Conservation (phyloP, 2,888 invertebrate species). For the Cryptocephalus moraei region DNA sequence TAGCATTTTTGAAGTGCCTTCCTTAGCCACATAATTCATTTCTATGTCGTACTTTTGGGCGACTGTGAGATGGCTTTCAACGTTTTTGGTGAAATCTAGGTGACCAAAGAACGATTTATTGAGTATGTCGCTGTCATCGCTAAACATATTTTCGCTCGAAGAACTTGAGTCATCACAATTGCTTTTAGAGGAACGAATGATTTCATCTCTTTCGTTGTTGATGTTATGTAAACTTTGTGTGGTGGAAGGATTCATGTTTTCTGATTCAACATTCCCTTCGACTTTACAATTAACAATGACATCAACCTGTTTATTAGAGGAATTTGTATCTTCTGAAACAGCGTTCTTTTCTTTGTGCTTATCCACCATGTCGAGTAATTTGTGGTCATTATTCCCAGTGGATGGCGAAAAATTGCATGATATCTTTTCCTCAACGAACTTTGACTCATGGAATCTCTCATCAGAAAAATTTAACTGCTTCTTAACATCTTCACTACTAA, state of each 20-base stretch:
- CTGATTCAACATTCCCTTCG: too few species aligned
- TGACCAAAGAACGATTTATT: slow-evolving; percentile 11
- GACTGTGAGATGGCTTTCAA: slow-evolving; percentile 6
- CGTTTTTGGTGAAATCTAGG: not conserved
- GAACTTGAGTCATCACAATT: not conserved
- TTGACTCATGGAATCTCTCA: too few species aligned
- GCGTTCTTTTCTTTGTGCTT: too few species aligned
- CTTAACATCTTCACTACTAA: not conserved
- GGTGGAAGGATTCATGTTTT: too few species aligned
- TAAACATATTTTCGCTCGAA: slow-evolving; percentile 4
- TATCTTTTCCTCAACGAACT: too few species aligned
- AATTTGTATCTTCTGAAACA: not conserved
- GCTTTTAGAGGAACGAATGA: not conserved
- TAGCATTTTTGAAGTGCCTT: slow-evolving; percentile 23
- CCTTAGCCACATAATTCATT: slow-evolving; percentile 21
- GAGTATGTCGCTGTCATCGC: slow-evolving; percentile 9
- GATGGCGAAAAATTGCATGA: too few species aligned
- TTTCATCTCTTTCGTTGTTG: too few species aligned
- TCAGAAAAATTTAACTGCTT: not conserved
- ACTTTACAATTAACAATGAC: not conserved
- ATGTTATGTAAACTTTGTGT: too few species aligned
- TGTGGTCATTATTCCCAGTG: too few species aligned
- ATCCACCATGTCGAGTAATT: too few species aligned
- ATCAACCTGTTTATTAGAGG: not conserved
- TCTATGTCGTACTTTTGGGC: slow-evolving; percentile 24